Evolutionary conservation across 2,888 invertebrate genomes (phyloP).

Genomic region (Scaptomyza flava): DNA sequence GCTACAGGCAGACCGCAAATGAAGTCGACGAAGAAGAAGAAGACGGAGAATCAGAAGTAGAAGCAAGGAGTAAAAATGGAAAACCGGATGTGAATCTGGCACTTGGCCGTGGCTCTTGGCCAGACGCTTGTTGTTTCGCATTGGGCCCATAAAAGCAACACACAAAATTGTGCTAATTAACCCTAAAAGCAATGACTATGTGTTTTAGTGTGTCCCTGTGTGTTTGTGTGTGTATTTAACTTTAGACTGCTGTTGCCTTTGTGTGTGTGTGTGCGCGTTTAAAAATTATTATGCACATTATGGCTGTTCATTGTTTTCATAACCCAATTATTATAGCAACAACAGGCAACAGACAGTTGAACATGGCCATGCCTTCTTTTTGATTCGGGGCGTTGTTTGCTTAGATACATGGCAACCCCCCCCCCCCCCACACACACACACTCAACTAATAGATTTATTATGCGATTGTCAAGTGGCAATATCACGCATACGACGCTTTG

Average conservation of each 20-base stretch:
- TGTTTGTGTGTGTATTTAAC: constrained; percentile 37
- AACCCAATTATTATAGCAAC: constrained; percentile 67
- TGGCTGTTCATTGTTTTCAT: constrained; percentile 73
- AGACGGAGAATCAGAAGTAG: neutral
- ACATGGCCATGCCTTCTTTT: neutral
- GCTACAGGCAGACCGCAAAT: constrained; percentile 70
- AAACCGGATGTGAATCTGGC: constrained; percentile 60
- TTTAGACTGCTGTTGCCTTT: constrained; percentile 22
- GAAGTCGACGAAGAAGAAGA: constrained; percentile 52
- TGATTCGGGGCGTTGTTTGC: constrained; percentile 6
- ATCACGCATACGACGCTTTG: constrained; percentile 66
- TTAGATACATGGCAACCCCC: constrained; percentile 6
- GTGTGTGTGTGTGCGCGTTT: constrained; percentile 44
- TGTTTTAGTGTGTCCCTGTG: constrained; percentile 16
- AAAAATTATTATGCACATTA: constrained; percentile 78
- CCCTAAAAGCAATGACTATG: constrained; percentile 69
- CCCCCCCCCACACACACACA: neutral
- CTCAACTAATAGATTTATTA: constrained; percentile 41
- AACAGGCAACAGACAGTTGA: neutral
- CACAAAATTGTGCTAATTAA: constrained; percentile 80
- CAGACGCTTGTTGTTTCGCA: constrained; percentile 71
- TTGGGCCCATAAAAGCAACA: constrained; percentile 72
- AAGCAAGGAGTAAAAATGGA: constrained; percentile 6
- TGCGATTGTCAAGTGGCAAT: constrained; percentile 59
- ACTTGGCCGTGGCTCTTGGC: constrained; percentile 66